Base-by-base conservation (phyloP, 1,140 invertebrate genomes). In the Sarcophaga peregrina region DNA sequence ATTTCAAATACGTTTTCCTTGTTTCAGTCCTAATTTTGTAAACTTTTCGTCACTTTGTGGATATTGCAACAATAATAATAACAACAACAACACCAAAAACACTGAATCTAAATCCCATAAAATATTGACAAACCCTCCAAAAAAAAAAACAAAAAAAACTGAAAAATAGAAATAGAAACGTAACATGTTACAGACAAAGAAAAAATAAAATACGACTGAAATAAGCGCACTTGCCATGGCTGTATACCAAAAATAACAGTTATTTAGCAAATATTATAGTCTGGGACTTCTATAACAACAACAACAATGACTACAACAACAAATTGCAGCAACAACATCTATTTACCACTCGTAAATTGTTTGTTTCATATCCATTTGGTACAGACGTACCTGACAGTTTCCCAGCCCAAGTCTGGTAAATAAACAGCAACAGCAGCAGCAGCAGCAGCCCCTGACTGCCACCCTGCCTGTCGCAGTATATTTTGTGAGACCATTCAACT, bases 71-170 rank as follows among this genome's bases (percentile, higher is more conserved):
- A 68, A 20, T 4, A 68, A 68, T 3, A 20, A 68, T 8, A 17
- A 68, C 17, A 68, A 20, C n/a, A 9, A 20, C 17, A 68, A 20
- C n/a, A 68, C 20, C 62, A 37, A 37, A 37, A 37, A 37, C 25
- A 37, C 25, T 20, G n/a, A 11, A 58, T 13, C 6, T 17, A 68
- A 68, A 68, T 20, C n/a, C n/a, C 62, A 68, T n/a, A 8, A 17
- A 68, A 68, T 68, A 68, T 68, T 68, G 62, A 68, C 62, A 68
- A 68, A 68, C 62, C 62, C 62, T 68, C 62, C 25, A 37, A 37
- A 1, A 37, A 37, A 1, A 37, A 37, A 1, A 37, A 37, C 25
- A 37, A 37, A 1, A 37, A 37, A 37, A 2, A 37, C 25, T 37
- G 25, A 37, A 37, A 37, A 37, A 37, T 37, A 37, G 25, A 37